phyloP scores from a whole-genome alignment of 2,888 invertebrate genomes.

The Erebia palarica region DNA sequence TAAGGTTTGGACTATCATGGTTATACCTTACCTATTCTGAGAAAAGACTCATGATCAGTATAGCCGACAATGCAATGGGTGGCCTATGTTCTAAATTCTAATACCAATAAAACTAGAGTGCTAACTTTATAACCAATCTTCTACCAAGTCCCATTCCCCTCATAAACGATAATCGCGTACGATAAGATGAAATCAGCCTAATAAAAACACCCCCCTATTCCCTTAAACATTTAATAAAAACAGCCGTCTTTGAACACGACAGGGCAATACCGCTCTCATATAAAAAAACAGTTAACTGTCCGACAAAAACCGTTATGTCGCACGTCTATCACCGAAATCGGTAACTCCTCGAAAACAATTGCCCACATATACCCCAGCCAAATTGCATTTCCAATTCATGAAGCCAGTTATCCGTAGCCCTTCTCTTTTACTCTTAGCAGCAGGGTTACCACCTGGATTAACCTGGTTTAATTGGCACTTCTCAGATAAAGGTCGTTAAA shows the following conservation, averaged over 20 bases:
- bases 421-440: slow-evolving; percentile 37
- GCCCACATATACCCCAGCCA: slow-evolving; percentile 66
- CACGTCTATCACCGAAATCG: slow-evolving; percentile 61
- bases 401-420: slow-evolving; percentile 63
- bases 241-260: slow-evolving; percentile 29
- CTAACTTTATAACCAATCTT: neutral
- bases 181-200: slow-evolving; percentile 5
- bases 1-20: too few species aligned
- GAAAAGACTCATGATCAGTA: too few species aligned
- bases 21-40: too few species aligned
- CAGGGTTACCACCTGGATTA: neutral
- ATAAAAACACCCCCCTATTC: slow-evolving; percentile 23
- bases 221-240: slow-evolving; percentile 32
- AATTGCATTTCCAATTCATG: slow-evolving; percentile 83
- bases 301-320: slow-evolving; percentile 29
- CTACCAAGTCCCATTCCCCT: neutral
- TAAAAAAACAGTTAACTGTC: slow-evolving; percentile 41
- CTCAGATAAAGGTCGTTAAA: too few species aligned
- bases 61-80: too few species aligned
- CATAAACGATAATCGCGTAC: neutral
- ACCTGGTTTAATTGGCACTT: neutral
- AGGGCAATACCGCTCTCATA: slow-evolving; percentile 33
- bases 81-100: too few species aligned
- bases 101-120: too few species aligned
- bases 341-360: slow-evolving; percentile 69